Evolutionary conservation across 1,140 invertebrate species (phyloP).

Genomic region (Lordiphosa stackelbergi): DNA sequence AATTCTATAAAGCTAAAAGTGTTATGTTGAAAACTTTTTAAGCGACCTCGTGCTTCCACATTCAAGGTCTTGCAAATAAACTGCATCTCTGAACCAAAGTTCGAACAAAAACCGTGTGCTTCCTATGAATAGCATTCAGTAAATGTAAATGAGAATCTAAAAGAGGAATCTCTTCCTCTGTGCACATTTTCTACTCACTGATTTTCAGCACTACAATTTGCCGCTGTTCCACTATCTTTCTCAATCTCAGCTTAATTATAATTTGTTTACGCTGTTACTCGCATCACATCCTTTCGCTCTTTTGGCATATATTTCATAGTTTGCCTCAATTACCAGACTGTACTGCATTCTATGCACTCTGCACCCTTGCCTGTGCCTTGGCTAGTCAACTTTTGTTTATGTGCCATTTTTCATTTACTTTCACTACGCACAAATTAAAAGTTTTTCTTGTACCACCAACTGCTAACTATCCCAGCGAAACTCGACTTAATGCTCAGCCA

Average conservation of each 20-base stretch:
- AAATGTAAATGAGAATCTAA: too few species aligned
- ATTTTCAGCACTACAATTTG: not conserved
- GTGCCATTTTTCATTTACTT: constrained; percentile 54
- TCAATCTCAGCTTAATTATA: constrained; percentile 20
- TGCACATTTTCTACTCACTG: too few species aligned
- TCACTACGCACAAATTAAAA: constrained; percentile 52
- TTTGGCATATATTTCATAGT: constrained; percentile 43
- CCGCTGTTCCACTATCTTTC: not conserved
- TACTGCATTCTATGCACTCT: constrained; percentile 8
- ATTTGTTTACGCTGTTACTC: constrained; percentile 17
- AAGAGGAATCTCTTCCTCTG: too few species aligned
- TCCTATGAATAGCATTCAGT: too few species aligned
- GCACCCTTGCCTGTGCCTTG: constrained; percentile 19
- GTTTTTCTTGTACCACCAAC: constrained; percentile 21
- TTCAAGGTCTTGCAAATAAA: too few species aligned
- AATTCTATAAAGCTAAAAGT: too few species aligned
- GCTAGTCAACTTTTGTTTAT: constrained; percentile 41
- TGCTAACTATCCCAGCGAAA: constrained; percentile 34
- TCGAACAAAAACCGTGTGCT: too few species aligned
- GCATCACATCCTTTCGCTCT: constrained; percentile 16
- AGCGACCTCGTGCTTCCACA: too few species aligned
- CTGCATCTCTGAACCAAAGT: too few species aligned
- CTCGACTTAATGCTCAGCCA: constrained; percentile 32
- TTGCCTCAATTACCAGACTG: constrained; percentile 36
- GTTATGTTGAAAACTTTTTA: too few species aligned